Conservation (phyloP, 2,888 invertebrate species). For the Tholera decimalis region DNA sequence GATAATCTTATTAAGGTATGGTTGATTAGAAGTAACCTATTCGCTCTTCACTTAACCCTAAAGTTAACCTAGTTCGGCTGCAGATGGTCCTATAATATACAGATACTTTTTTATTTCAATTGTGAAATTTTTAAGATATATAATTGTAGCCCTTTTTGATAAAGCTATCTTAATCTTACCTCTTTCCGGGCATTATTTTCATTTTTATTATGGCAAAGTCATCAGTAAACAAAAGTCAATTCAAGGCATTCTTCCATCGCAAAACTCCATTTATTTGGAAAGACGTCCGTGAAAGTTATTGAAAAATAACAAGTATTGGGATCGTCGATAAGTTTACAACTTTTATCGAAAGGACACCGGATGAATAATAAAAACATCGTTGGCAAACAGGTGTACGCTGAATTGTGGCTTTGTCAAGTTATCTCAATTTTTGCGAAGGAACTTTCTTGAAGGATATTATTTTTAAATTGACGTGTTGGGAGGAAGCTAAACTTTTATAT, state of each 20-base stretch:
- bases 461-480: conserved; percentile 8
- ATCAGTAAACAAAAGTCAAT: not conserved
- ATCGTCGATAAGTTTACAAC: conserved; percentile 56
- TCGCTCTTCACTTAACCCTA: too few species aligned
- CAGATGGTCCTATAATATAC: too few species aligned
- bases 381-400: conserved; percentile 61
- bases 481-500: not conserved
- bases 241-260: conserved; percentile 8
- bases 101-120: too few species aligned
- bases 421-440: conserved; percentile 10
- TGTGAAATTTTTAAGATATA: too few species aligned
- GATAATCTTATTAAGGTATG: too few species aligned
- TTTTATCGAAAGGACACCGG: conserved; percentile 66
- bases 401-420: conserved; percentile 41
- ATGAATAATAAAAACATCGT: conserved; percentile 69
- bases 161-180: too few species aligned
- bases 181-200: too few species aligned
- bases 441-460: not conserved
- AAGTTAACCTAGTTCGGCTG: too few species aligned
- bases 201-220: not conserved
- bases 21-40: too few species aligned
- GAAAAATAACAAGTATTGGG: conserved; percentile 61
- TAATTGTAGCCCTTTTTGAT: too few species aligned
- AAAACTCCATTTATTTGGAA: conserved; percentile 29
- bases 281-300: conserved; percentile 53